Conservation (phyloP, 1,140 invertebrate species). For the Pissodes strobi region DNA sequence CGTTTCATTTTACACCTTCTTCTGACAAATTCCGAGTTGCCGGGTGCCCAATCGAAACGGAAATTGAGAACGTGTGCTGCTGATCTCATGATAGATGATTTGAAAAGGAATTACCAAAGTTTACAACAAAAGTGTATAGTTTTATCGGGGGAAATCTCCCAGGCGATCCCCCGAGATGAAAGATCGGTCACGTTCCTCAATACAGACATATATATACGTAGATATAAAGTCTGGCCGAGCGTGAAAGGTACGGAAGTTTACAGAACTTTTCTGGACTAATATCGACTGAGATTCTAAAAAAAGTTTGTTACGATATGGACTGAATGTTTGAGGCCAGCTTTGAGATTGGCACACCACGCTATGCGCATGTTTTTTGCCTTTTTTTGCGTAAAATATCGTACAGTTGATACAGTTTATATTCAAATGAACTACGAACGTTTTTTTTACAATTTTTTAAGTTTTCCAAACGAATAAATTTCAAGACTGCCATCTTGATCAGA, state of each 20-base stretch:
- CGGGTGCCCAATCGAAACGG: slow-evolving; percentile 14
- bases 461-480: too few relatives aligned
- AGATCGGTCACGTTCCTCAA: slow-evolving; percentile 55
- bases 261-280: slow-evolving; percentile 34
- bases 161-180: slow-evolving; percentile 53
- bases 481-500: too few relatives aligned
- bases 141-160: slow-evolving; percentile 56
- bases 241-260: slow-evolving; percentile 41
- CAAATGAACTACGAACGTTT: too few relatives aligned
- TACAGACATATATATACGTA: slow-evolving; percentile 42
- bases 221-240: slow-evolving; percentile 37
- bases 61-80: slow-evolving; percentile 39
- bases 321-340: neutral
- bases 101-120: slow-evolving; percentile 56
- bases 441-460: too few relatives aligned
- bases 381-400: too few relatives aligned
- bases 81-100: slow-evolving; percentile 56
- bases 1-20: slow-evolving; percentile 31
- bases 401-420: too few relatives aligned
- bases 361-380: too few relatives aligned
- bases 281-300: slow-evolving; percentile 26
- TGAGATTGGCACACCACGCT: neutral
- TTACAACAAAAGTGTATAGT: slow-evolving; percentile 56
- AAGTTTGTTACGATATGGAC: neutral
- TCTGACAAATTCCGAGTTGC: slow-evolving; percentile 29